Conservation (phyloP, 1,140 invertebrate species). For the Ostrea edulis region DNA sequence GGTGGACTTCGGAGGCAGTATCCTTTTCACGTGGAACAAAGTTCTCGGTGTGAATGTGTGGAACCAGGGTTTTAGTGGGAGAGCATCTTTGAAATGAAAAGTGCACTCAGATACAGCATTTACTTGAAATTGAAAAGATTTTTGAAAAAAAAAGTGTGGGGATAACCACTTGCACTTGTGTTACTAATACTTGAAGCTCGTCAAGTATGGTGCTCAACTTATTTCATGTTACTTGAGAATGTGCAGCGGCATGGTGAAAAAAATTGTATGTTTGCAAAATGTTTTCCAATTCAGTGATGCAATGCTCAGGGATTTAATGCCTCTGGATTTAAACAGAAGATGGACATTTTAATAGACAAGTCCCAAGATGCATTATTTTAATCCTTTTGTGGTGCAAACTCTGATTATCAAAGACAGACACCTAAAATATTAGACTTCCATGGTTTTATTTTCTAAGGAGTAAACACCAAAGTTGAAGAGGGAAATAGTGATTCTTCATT, state of each 20-base stretch:
- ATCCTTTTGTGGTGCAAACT: conserved; percentile 28
- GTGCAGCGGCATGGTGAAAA: neutral
- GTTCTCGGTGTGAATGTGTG: neutral
- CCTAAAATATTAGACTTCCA: conserved; percentile 10
- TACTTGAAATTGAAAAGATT: neutral
- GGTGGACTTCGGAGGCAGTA: neutral
- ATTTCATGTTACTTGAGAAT: neutral
- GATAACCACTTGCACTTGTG: conserved; percentile 12
- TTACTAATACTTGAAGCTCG: neutral
- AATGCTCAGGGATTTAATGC: conserved; percentile 26
- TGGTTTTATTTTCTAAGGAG: neutral
- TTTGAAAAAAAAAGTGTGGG: neutral
- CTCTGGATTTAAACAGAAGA: conserved; percentile 3
- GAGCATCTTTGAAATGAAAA: neutral
- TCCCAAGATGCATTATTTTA: conserved; percentile 35
- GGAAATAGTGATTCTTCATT: neutral
- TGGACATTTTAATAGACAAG: neutral
- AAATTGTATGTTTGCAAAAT: neutral
- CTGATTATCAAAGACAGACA: neutral
- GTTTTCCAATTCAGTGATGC: conserved; percentile 15
- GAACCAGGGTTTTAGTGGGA: neutral
- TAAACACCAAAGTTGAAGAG: conserved; percentile 19
- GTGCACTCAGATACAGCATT: neutral
- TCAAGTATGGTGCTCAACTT: conserved; percentile 22
- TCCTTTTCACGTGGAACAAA: neutral